Percentiles rank a stretch among this genome's conserved stretches.
Conservation (phyloP, 2,113 vertebrate genomes). For the Osmerus mordax region DNA sequence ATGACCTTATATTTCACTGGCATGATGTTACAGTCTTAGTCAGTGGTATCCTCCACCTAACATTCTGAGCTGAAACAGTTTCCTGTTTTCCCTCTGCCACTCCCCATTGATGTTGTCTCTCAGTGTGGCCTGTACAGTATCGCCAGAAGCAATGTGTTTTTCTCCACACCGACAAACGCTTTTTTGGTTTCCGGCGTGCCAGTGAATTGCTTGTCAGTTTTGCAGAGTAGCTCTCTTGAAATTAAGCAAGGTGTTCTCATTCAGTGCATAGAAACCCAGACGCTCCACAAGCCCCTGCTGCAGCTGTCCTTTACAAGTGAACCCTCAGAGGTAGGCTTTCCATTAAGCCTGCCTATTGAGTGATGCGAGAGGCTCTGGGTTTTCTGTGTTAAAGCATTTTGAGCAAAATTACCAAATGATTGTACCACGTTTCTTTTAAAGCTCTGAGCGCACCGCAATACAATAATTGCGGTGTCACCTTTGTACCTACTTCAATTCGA, state of each 20-base stretch:
- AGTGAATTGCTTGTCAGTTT: conserved; percentile 33
- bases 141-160: neutral
- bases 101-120: neutral
- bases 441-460: conserved; percentile 18
- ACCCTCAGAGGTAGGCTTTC: conserved; percentile 36
- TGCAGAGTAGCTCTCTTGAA: conserved; percentile 14
- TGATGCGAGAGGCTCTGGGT: conserved; percentile 31
- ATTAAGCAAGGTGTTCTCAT: conserved; percentile 29
- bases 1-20: too few relatives aligned
- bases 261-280: conserved; percentile 43
- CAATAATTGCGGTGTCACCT: conserved; percentile 29
- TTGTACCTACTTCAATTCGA: conserved; percentile 19
- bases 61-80: too few relatives aligned
- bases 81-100: neutral
- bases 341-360: conserved; percentile 33
- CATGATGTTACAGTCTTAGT: too few relatives aligned
- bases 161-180: conserved; percentile 1
- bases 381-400: conserved; percentile 44
- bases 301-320: conserved; percentile 27
- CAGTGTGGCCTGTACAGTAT: neutral
- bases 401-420: conserved; percentile 49
- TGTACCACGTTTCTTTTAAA: conserved; percentile 33
- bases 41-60: too few relatives aligned
- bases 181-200: conserved; percentile 32
- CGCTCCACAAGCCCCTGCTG: conserved; percentile 32